phyloP scores from a whole-genome alignment of 1,140 invertebrate species.

The Leptinotarsa defecta region DNA sequence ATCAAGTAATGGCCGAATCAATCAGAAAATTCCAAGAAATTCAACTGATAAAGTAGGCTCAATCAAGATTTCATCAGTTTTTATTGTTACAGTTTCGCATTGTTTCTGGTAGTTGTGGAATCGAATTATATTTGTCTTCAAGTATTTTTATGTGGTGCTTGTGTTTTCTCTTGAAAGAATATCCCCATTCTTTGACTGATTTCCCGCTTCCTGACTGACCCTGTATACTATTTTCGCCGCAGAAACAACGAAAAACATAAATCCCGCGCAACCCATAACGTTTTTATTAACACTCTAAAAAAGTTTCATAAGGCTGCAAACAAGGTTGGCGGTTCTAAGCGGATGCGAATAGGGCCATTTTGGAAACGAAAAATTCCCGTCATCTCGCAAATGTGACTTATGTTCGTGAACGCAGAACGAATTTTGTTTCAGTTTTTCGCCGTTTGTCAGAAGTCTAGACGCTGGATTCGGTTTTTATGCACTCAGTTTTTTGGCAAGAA shows the following conservation, averaged over 20 bases:
- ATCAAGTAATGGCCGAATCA: no score
- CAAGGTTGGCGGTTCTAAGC: not conserved
- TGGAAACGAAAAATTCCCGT: slow-evolving; percentile 1
- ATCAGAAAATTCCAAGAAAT: no score
- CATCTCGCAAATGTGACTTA: slow-evolving; percentile 2
- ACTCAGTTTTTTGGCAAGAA: not conserved
- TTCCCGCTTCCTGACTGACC: no score
- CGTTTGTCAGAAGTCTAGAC: not conserved
- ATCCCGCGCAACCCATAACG: not conserved
- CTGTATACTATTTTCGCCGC: not conserved
- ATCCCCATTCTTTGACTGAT: no score
- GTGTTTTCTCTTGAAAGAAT: no score
- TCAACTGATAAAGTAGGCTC: no score
- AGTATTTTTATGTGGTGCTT: no score
- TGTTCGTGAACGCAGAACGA: not conserved
- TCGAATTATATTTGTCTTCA: no score
- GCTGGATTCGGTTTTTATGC: not conserved
- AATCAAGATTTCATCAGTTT: no score
- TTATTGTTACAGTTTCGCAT: no score
- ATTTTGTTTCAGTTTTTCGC: slow-evolving; percentile 5
- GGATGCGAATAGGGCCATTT: not conserved
- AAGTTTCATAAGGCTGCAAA: not conserved
- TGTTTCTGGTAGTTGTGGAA: no score
- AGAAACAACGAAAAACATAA: not conserved
- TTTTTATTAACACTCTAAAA: not conserved